phyloP scores from a whole-genome alignment of 2,888 invertebrate species.

The Lasioglossum morio region DNA sequence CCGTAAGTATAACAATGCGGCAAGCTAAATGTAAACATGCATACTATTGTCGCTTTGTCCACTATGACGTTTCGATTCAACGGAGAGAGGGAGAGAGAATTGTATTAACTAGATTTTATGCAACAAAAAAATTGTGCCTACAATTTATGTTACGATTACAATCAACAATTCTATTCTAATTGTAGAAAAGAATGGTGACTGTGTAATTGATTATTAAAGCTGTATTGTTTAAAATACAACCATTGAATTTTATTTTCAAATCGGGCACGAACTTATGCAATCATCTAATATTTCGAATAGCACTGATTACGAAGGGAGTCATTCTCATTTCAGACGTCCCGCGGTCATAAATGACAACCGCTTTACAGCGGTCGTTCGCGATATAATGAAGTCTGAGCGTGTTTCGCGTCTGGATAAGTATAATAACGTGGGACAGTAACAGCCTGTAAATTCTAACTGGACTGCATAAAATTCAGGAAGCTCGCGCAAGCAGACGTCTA shows the following conservation, averaged over 20 bases:
- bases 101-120: too few relatives aligned
- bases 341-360: not conserved
- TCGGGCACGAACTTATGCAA: too few relatives aligned
- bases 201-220: too few relatives aligned
- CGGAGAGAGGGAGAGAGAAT: not conserved
- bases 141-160: too few relatives aligned
- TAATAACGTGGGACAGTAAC: not conserved
- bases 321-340: not conserved
- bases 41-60: not conserved
- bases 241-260: too few relatives aligned
- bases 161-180: too few relatives aligned
- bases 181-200: too few relatives aligned
- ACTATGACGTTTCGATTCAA: not conserved
- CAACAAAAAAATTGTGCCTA: too few relatives aligned
- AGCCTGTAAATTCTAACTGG: not conserved
- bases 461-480: slow-evolving; percentile 7
- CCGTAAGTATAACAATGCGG: not conserved
- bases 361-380: slow-evolving; percentile 17
- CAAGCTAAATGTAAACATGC: not conserved
- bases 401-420: not conserved
- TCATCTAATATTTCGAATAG: too few relatives aligned
- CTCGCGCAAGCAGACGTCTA: not conserved
- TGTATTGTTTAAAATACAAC: too few relatives aligned
- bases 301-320: not conserved
- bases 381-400: not conserved